Base-by-base conservation (phyloP, 2,888 invertebrate genomes). In the Heliconius ethilla region DNA sequence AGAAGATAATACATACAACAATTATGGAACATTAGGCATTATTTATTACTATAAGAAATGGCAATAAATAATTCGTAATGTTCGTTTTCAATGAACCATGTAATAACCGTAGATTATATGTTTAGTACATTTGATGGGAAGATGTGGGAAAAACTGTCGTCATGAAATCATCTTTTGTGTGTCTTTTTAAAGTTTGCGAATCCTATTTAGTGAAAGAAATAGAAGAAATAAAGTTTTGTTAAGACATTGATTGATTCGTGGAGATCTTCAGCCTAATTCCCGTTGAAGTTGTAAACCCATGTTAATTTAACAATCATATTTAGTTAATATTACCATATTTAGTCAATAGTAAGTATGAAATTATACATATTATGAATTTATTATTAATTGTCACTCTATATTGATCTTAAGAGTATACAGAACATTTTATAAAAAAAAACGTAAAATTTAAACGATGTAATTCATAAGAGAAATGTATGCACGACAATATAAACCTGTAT, bases 31-130 rank as follows among this genome's bases (percentile, higher is more conserved):
- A 40, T 40, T 40, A 40, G 11, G 40, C 2, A 40, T 40, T 40
- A 40, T 40, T 40, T 40, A 37, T 9, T 37, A 37, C 9, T 37
- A 37, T 37, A 40, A 6, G 1, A 27, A 27, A 70, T 25, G 37
- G 33, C 37, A 45, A 25, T 40, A 74, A 45, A 59, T n/a, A 67
- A 4, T 55, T 25, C 37, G n/a, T 67, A 67, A 37, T 75, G 18
- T 10, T 27, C 33, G 37, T 59, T 75, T 67, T 59, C 59, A 33
- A n/a, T 11, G 33, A 67, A 37, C 59, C 25, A 13, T 25, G 9
- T 75, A 66, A 75, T 55, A 33, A 67, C 75, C 11, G 55, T 69
- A 55, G 25, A 75, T 75, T 66, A 66, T 51, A 25, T 37, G 37
- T 10, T 73, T 25, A 7, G 37, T 65, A 66, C 51, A 66, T 22